Conservation (phyloP, 2,888 invertebrate species). For the Lasius platythorax region DNA sequence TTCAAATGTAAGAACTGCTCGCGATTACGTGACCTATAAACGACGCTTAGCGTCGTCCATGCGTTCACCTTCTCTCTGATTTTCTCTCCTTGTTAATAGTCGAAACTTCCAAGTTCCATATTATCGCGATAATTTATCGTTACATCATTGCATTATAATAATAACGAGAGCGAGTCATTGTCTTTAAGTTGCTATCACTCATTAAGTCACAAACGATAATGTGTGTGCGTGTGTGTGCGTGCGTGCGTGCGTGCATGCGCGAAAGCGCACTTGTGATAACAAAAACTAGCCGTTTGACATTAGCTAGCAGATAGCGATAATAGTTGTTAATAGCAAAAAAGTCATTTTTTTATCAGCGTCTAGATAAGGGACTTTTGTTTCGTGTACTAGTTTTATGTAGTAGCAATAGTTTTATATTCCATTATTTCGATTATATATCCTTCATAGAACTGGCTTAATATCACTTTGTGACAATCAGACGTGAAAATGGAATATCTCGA, state of each 20-base stretch:
- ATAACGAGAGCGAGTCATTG: conserved; percentile 62
- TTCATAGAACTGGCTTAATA: background rate
- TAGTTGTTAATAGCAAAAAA: conserved; percentile 43
- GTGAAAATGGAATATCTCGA: background rate
- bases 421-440: background rate
- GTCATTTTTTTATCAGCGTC: conserved; percentile 37
- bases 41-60: conserved; percentile 47
- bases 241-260: background rate
- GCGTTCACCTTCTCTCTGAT: background rate
- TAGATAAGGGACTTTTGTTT: conserved; percentile 35
- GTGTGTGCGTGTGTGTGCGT: conserved; percentile 9
- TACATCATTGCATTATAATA: conserved; percentile 67
- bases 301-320: conserved; percentile 41
- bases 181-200: conserved; percentile 62
- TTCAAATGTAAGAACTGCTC: conserved; percentile 59
- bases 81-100: conserved; percentile 49
- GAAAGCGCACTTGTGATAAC: conserved; percentile 38
- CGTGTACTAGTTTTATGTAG: conserved; percentile 7
- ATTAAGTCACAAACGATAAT: conserved; percentile 66
- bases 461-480: background rate
- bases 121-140: conserved; percentile 63
- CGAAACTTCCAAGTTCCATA: conserved; percentile 27
- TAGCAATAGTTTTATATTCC: background rate
- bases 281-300: conserved; percentile 44
- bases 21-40: conserved; percentile 69